Conservation (phyloP, 2,797 vertebrate genomes). For the Micropoecilia bifurca region DNA sequence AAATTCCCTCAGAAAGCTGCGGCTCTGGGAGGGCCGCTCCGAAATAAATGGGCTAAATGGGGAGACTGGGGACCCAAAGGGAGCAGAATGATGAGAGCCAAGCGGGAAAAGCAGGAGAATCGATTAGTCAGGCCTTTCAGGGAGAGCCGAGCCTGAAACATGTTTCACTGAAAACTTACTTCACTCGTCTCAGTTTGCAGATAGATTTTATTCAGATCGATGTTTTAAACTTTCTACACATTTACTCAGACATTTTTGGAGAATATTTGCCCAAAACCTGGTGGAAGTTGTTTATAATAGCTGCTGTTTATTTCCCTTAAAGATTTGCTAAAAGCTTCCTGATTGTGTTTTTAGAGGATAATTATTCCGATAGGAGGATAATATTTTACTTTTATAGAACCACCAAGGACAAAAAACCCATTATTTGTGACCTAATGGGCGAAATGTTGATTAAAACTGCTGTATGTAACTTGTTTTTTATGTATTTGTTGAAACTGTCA, state of each 20-base stretch:
- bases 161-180: background rate
- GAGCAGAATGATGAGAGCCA: conserved; percentile 8
- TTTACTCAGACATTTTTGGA: background rate
- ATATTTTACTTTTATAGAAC: background rate
- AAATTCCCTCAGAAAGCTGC: conserved; percentile 35
- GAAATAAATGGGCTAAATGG: conserved; percentile 30
- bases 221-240: background rate
- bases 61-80: background rate
- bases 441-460: background rate
- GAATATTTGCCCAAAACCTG: background rate
- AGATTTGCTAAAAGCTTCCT: background rate
- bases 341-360: background rate
- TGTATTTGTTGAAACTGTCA: too few relatives aligned
- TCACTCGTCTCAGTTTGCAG: background rate
- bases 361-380: background rate
- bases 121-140: conserved; percentile 22
- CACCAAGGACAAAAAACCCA: background rate
- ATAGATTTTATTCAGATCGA: background rate
- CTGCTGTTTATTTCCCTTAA: background rate
- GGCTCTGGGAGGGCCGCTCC: background rate
- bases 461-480: too few relatives aligned
- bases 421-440: background rate
- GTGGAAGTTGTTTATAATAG: background rate
- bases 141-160: background rate
- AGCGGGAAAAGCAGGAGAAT: conserved; percentile 25